Conservation (phyloP, 2,888 invertebrate genomes). For the Calliopum simillimum region DNA sequence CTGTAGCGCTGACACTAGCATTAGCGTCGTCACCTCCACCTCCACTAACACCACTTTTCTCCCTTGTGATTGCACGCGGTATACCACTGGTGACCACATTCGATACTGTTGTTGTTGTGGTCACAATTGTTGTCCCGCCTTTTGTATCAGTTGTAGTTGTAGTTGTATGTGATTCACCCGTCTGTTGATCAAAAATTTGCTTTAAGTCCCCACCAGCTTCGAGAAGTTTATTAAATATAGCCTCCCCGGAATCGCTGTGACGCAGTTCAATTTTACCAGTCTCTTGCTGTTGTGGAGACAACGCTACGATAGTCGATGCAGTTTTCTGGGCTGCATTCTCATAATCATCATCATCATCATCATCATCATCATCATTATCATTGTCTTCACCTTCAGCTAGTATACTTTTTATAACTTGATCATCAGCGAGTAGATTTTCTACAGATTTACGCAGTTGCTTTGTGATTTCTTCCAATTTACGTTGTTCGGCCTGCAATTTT, state of each 20-base stretch:
- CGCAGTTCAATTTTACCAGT: background rate
- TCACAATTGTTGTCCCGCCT: slow-evolving; percentile 50
- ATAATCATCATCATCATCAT: slow-evolving; percentile 43
- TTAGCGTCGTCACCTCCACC: slow-evolving; percentile 16
- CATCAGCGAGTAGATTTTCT: slow-evolving; percentile 57
- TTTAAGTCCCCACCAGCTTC: slow-evolving; percentile 54
- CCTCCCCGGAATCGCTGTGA: slow-evolving; percentile 53
- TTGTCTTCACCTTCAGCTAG: slow-evolving; percentile 1
- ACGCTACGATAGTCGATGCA: background rate
- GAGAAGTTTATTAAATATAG: slow-evolving; percentile 56
- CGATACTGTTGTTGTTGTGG: slow-evolving; percentile 63
- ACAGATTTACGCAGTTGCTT: slow-evolving; percentile 60
- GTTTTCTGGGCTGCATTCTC: slow-evolving; percentile 25
- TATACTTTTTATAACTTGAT: slow-evolving; percentile 29
- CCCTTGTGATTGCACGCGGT: slow-evolving; percentile 50
- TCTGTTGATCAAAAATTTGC: slow-evolving; percentile 58
- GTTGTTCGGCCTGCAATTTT: slow-evolving; percentile 59
- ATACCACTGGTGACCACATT: slow-evolving; percentile 64
- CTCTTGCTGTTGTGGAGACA: background rate
- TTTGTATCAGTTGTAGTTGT: slow-evolving; percentile 61
- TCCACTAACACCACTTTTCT: slow-evolving; percentile 23
- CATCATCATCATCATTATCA: slow-evolving; percentile 29
- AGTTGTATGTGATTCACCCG: slow-evolving; percentile 56
- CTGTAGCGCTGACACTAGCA: background rate
- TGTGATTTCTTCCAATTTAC: slow-evolving; percentile 61